phyloP scores from a whole-genome alignment of 2,797 vertebrate genomes.

The Cuniculus paca region DNA sequence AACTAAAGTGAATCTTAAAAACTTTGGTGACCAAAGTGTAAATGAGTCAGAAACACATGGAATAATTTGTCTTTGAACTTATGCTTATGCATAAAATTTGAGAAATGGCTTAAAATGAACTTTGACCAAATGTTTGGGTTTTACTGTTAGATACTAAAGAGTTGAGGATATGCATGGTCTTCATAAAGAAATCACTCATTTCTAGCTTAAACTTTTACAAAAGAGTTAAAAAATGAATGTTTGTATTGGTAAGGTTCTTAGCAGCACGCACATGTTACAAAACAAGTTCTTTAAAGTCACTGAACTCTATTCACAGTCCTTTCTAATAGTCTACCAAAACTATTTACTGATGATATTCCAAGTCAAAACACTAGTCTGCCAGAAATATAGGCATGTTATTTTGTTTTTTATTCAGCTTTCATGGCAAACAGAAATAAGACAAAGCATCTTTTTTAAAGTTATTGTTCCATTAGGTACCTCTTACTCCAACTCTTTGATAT shows the following conservation, averaged over 20 bases:
- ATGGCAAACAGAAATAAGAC: not conserved
- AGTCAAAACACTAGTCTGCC: not conserved
- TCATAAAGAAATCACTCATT: constrained; percentile 23
- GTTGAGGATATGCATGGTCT: not conserved
- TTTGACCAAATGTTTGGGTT: constrained; percentile 64
- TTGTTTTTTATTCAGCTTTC: constrained; percentile 59
- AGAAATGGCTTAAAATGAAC: constrained; percentile 50
- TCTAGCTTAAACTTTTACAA: constrained; percentile 19
- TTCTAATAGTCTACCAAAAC: not conserved
- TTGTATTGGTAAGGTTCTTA: not conserved
- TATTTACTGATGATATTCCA: constrained; percentile 17
- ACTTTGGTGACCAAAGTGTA: constrained; percentile 12
- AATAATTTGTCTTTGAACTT: constrained; percentile 63
- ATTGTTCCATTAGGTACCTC: not conserved
- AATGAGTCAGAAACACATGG: constrained; percentile 67
- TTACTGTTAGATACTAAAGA: constrained; percentile 57
- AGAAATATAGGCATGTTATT: not conserved
- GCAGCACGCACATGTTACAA: not conserved
- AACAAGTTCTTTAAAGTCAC: not conserved
- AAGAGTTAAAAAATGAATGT: constrained; percentile 20
- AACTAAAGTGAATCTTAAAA: constrained; percentile 27
- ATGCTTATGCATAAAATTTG: constrained; percentile 35
- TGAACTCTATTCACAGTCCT: not conserved
- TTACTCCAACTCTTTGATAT: constrained; percentile 53
- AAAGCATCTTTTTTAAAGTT: constrained; percentile 21